Conservation (phyloP, 2,113 vertebrate species). For the Cairina moschata region DNA sequence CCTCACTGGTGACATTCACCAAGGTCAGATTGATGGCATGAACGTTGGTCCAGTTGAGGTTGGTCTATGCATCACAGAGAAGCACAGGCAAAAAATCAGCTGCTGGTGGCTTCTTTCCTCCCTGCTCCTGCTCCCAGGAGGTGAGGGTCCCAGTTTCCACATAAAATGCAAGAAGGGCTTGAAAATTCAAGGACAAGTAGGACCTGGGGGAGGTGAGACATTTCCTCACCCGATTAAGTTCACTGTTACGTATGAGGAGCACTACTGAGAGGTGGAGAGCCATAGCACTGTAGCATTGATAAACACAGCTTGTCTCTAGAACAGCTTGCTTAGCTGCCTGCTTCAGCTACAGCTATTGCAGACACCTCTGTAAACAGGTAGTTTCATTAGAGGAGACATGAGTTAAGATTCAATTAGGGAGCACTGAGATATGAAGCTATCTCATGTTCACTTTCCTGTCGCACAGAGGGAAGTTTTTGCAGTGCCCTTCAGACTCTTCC, state of each 20-base stretch:
- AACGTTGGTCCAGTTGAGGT: slow-evolving; percentile 94
- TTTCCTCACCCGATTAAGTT: background rate
- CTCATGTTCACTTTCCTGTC: background rate
- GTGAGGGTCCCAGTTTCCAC: background rate
- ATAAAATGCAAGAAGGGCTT: background rate
- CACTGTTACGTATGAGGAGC: background rate
- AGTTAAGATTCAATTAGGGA: background rate
- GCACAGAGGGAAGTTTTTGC: background rate
- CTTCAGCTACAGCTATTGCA: background rate
- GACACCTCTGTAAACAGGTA: background rate
- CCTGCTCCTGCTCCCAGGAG: rapidly evolving
- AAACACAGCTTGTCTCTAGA: background rate
- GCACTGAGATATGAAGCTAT: background rate
- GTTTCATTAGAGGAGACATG: background rate
- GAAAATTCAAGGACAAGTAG: background rate
- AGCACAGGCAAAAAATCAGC: background rate
- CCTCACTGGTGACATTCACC: slow-evolving; percentile 93
- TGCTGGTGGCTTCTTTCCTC: background rate
- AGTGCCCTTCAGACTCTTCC: background rate
- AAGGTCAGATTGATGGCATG: slow-evolving; percentile 96
- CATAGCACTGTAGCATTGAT: background rate
- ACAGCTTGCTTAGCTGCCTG: background rate
- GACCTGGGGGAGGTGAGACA: background rate
- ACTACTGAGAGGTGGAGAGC: background rate
- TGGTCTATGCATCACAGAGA: slow-evolving; percentile 81